Percentiles rank a stretch among this genome's conserved stretches.
phyloP scores from a whole-genome alignment of 2,797 vertebrate genomes.

The Ataeniobius toweri region DNA sequence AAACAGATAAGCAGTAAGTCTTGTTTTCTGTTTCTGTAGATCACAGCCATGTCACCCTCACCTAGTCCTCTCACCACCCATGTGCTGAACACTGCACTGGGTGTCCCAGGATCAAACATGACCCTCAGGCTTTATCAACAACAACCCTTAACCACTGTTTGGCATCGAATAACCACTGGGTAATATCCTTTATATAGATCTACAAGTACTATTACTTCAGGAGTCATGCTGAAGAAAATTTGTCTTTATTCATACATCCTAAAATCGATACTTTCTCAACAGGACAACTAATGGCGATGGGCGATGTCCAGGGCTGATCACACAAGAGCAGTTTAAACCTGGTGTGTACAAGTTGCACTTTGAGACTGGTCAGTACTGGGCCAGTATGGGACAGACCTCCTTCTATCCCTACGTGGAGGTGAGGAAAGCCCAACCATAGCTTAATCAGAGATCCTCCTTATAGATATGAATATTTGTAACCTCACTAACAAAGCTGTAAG shows the following conservation, averaged over 20 bases:
- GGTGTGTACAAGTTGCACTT: slow-evolving; percentile 91
- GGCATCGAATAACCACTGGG: slow-evolving; percentile 74
- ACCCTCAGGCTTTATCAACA: slow-evolving; percentile 68
- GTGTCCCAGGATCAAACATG: slow-evolving; percentile 77
- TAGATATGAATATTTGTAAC: neutral
- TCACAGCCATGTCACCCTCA: slow-evolving; percentile 65
- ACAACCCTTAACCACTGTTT: slow-evolving; percentile 58
- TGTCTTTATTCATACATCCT: neutral
- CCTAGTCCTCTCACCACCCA: slow-evolving; percentile 79
- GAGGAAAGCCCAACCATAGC: neutral
- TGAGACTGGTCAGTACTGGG: slow-evolving; percentile 88
- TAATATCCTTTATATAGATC: slow-evolving; percentile 37
- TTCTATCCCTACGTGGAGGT: slow-evolving; percentile 86
- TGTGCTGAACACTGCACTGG: slow-evolving; percentile 77
- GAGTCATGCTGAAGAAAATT: too few species aligned
- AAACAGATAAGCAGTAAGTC: neutral
- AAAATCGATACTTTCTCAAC: slow-evolving; percentile 9
- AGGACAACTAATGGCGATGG: slow-evolving; percentile 86
- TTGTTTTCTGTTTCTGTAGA: slow-evolving; percentile 45
- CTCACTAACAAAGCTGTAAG: neutral
- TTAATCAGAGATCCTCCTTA: neutral
- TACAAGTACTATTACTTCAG: too few species aligned
- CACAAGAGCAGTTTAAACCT: slow-evolving; percentile 69
- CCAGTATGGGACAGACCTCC: slow-evolving; percentile 75
- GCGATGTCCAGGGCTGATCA: slow-evolving; percentile 82